Evolutionary conservation across 2,888 invertebrate species (phyloP), one percentile per base, ranked within the genome.

Genomic region (Seira sanloemensis): DNA sequence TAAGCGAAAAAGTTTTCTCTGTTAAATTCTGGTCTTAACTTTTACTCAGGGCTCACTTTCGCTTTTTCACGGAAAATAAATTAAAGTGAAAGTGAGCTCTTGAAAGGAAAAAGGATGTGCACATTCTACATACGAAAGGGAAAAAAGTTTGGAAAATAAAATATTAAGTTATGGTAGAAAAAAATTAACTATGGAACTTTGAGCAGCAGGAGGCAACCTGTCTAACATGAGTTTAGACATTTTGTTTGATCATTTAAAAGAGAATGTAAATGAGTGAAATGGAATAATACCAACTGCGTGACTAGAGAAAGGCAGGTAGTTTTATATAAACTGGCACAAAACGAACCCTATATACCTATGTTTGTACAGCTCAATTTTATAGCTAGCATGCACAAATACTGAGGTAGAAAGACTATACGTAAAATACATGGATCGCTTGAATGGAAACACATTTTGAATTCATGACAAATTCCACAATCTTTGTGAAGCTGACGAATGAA

Each of bases 1-100:
- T 76, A 67, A 37, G 21, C 62, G 18, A 2, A 2, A 62, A 62
- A 73, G 72, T 72, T 73, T 37, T 12, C 12, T 37, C 5, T 37
- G 37, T 37, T 7, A 37, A 37, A 37, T 37, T 37, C 12, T 12
- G 12, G 37, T 12, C 37, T 37, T 37, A 37, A 37, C 37, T 37
- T 37, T 37, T 37, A 7, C 12, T 37, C 12, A 37, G 37, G 37
- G 4, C 37, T 37, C 37, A 7, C 5, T 37, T 37, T 12, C 37
- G 12, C 37, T 37, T 4, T 37, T 37, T 12, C 37, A 37, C 37
- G 12, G 37, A 37, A n/a, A 37, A 37, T 37, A 37, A 37, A 37
- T 37, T 37, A 37, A 37, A 37, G 37, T 37, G 37, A 37, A n/a
- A 37, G 37, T 37, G 37, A 37, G 37, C 37, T 37, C 12, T 37